Evolutionary conservation across 2,797 vertebrate genomes (phyloP), one percentile per base, ranked within the genome.

Genomic region (Rhabdophis nuchalis): DNA sequence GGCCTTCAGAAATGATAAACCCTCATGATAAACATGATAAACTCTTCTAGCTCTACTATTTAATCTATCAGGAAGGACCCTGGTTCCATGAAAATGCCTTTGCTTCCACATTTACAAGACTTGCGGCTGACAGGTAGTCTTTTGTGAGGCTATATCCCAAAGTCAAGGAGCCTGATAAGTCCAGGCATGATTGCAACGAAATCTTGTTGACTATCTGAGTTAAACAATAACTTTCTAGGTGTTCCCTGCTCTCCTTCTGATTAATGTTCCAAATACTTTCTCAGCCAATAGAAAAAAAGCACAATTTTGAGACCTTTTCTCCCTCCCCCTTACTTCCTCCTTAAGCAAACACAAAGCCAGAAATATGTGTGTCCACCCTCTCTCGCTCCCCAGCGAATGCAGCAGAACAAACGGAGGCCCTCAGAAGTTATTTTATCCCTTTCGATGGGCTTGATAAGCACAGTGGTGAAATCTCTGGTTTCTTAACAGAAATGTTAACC

Each of bases 201-300:
- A 36, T 86, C 95, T 90, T 53, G 93, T 90, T 54, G 1, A 94
- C 94, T 95, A 93, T 93, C 92, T 94, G 96, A 96, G 96, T 96
- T 95, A 97, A 97, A 97, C 58, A 93, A 58, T 90, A 68, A 92
- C 32, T 95, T 97, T 94, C 94, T 94, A 95, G 95, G 96, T 90
- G 95, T 95, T 95, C 91, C 90, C 93, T 93, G 46, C 54, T 88
- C 56, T 85, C 68, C 87, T 95, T 23, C 82, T 93, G 94, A 95
- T 93, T 95, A 95, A 90, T n/a, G 56, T 64, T 95, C 92, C 92
- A 94, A 92, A 91, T 90, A 95, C 95, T 36, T 95, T 95, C 61
- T 20, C 36, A 95, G 36, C 32, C 87, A 93, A 93, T 93, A 57
- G 29, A 93, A 93, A 88, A 46, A 95, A 94, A 94, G 92, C 87